These are phyloP conservation scores for Leptinotarsa juncta DNA, from an alignment of 2,888 invertebrate genomes.

Conservation along the genomic window DNA sequence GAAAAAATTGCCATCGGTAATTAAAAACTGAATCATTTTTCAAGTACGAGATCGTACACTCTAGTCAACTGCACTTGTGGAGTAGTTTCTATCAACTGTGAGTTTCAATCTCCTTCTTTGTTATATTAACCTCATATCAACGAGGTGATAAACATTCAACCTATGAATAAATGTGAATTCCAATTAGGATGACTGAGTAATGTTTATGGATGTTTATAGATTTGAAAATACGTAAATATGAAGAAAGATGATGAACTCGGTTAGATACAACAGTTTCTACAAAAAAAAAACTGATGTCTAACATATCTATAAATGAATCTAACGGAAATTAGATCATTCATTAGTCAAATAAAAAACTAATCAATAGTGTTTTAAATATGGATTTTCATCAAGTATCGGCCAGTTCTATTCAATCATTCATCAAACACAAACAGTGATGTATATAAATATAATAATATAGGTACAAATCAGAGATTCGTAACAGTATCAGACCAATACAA, in stretches of 20 bases:
- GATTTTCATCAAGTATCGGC: no score
- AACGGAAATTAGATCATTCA: no score
- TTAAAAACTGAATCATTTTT: neutral
- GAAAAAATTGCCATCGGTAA: neutral
- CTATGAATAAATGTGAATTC: conserved; percentile 4
- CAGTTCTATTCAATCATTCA: no score
- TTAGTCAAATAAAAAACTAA: no score
- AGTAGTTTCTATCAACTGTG: neutral
- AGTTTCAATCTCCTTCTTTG: neutral
- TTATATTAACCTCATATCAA: neutral
- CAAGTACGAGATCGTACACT: neutral
- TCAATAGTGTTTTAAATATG: no score
- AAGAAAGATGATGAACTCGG: neutral
- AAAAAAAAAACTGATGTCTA: neutral
- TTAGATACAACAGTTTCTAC: neutral
- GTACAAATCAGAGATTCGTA: no score
- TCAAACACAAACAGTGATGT: no score
- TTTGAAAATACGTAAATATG: neutral
- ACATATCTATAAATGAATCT: no score
- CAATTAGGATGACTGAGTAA: neutral
- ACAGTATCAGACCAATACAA: no score
- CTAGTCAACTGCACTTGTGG: neutral
- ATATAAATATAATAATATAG: no score
- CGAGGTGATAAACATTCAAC: neutral
- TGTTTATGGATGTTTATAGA: neutral